Percentiles rank a stretch among this genome's conserved stretches.
These are phyloP conservation scores for Gobionotothen gibberifrons DNA, from an alignment of 2,797 vertebrate species.

Conservation along the genomic window DNA sequence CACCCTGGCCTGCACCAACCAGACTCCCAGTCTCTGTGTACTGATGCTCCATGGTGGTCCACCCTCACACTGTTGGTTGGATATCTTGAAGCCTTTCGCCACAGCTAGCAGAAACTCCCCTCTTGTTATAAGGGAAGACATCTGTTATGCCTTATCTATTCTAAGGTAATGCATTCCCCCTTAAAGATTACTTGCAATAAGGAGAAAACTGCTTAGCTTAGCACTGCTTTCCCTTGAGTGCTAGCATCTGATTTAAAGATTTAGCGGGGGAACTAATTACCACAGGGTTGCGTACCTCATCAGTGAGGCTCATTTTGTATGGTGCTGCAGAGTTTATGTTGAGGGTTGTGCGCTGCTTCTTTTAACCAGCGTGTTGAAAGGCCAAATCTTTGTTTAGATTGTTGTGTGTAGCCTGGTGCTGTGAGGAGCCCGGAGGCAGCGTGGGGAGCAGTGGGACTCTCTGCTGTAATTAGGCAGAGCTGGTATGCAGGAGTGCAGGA, in stretches of 20 bases:
- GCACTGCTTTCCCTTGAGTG: conserved; percentile 36
- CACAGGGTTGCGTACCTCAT: conserved; percentile 49
- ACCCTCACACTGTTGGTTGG: conserved; percentile 57
- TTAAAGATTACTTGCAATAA: conserved; percentile 47
- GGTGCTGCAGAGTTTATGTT: conserved; percentile 61
- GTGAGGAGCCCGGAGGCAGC: conserved; percentile 55
- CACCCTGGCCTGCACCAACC: conserved; percentile 63
- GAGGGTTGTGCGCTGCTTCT: conserved; percentile 58
- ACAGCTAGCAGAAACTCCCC: conserved; percentile 52
- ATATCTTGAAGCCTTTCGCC: conserved; percentile 58
- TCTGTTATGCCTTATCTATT: conserved; percentile 54
- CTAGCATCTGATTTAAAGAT: conserved; percentile 55
- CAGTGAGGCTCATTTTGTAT: conserved; percentile 68
- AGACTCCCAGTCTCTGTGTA: conserved; percentile 67
- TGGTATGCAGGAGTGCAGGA: conserved; percentile 60
- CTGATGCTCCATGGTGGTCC: conserved; percentile 74
- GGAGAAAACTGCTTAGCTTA: conserved; percentile 45
- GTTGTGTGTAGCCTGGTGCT: conserved; percentile 58
- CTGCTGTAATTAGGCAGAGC: conserved; percentile 72
- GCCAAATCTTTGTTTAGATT: conserved; percentile 74
- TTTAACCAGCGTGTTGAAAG: conserved; percentile 65
- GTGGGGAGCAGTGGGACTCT: conserved; percentile 55
- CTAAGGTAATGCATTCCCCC: conserved; percentile 43
- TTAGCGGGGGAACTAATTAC: conserved; percentile 65
- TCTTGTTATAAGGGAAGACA: conserved; percentile 49